Evolutionary conservation across 2,113 vertebrate species (phyloP).

Genomic region (Ciconia stormi): DNA sequence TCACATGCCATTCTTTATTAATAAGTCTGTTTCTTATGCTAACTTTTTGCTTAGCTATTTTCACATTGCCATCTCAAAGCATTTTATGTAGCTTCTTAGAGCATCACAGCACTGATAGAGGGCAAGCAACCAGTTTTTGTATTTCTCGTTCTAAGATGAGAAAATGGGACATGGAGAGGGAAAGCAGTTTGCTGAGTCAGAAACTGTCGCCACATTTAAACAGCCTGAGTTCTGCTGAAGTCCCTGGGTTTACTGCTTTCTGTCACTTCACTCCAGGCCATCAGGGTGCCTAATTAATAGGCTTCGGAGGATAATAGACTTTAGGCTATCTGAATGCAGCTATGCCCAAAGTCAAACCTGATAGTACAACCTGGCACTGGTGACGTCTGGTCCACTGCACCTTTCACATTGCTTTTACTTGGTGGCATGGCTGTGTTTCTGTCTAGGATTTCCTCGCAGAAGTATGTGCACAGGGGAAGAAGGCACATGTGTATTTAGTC

Average conservation of each 20-base stretch:
- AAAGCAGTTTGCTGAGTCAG: slow-evolving; percentile 21
- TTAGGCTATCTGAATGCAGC: neutral
- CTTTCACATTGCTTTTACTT: neutral
- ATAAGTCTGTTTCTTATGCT: neutral
- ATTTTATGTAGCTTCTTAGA: neutral
- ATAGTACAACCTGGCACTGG: neutral
- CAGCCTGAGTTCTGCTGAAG: neutral
- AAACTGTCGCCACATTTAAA: neutral
- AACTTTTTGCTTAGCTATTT: neutral
- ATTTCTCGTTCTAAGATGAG: neutral
- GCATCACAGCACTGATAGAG: neutral
- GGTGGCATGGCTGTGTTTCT: neutral
- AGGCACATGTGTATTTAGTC: neutral
- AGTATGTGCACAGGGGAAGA: neutral
- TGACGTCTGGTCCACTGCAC: neutral
- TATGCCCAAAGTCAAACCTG: neutral
- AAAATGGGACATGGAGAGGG: neutral
- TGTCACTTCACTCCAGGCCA: neutral
- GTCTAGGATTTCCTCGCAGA: neutral
- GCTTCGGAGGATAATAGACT: neutral
- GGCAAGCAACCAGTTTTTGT: neutral
- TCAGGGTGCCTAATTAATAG: neutral
- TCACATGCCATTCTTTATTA: neutral
- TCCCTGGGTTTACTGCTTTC: neutral
- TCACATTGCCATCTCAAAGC: neutral